Evolutionary conservation across 2,888 invertebrate genomes (phyloP).

Genomic region (Xestia xanthographa): DNA sequence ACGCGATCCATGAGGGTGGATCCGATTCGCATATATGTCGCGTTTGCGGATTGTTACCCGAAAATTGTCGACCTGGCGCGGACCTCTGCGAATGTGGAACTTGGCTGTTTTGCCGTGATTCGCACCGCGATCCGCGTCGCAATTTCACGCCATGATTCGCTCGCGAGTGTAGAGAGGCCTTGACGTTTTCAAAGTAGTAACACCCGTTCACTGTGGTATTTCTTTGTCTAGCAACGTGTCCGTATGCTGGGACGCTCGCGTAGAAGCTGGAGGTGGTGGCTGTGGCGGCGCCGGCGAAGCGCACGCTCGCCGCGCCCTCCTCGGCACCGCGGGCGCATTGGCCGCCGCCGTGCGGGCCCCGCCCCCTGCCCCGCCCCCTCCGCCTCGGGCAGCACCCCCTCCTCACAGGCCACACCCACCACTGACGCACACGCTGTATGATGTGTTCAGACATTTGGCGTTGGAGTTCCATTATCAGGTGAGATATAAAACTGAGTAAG

Average conservation of each 20-base stretch:
- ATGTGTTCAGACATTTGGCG: conserved; percentile 89
- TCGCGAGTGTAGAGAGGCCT: too few species aligned
- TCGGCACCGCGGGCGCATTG: conserved; percentile 92
- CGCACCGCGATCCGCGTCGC: too few species aligned
- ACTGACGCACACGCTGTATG: conserved; percentile 84
- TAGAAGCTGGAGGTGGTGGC: conserved; percentile 95
- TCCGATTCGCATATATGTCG: too few species aligned
- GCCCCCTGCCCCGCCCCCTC: conserved; percentile 67
- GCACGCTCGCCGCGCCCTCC: conserved; percentile 93
- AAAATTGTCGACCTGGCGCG: too few species aligned
- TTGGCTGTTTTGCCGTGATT: too few species aligned
- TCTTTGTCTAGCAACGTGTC: conserved; percentile 78
- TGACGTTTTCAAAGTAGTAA: neutral
- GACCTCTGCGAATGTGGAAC: too few species aligned
- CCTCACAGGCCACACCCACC: conserved; percentile 75
- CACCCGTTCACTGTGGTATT: too few species aligned
- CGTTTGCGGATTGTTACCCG: too few species aligned
- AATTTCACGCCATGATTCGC: too few species aligned
- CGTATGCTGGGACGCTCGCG: conserved; percentile 89
- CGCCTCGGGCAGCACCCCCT: conserved; percentile 68
- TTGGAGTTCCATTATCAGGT: conserved; percentile 87
- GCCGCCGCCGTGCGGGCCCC: conserved; percentile 79
- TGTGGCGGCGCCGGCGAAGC: conserved; percentile 95
- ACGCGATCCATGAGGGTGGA: too few species aligned
- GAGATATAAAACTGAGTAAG: too few species aligned